A percentile compares a stretch with the other conserved stretches of the same genome.
These are phyloP conservation scores for Mythimna ferrago DNA, from an alignment of 2,888 invertebrate genomes.

Conservation along the genomic window DNA sequence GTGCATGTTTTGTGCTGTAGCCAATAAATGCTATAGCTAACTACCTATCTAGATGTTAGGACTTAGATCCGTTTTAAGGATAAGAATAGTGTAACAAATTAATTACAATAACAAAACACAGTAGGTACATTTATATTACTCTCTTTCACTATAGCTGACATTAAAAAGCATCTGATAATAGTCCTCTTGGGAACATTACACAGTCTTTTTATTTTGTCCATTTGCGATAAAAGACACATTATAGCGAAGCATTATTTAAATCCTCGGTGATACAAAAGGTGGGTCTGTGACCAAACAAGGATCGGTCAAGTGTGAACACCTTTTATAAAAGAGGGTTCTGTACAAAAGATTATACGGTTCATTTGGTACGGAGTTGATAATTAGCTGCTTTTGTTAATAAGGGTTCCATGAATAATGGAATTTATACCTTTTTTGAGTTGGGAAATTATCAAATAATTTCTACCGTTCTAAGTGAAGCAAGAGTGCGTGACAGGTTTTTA, in stretches of 20 bases:
- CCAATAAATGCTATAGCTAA: too few relatives aligned
- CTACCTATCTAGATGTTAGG: too few relatives aligned
- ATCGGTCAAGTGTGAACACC: slow-evolving; percentile 65
- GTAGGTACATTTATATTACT: not conserved
- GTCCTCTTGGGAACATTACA: slow-evolving; percentile 28
- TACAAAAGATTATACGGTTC: slow-evolving; percentile 68
- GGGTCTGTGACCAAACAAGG: slow-evolving; percentile 58
- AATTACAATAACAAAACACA: slow-evolving; percentile 8
- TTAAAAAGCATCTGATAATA: slow-evolving; percentile 43
- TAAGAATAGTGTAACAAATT: not conserved
- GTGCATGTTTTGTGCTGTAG: too few relatives aligned
- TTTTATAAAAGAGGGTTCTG: slow-evolving; percentile 61
- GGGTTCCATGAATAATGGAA: not conserved
- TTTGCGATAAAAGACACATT: slow-evolving; percentile 64
- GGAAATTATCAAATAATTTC: too few relatives aligned
- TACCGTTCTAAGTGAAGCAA: too few relatives aligned
- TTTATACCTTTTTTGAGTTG: too few relatives aligned
- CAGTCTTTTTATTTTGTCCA: slow-evolving; percentile 45
- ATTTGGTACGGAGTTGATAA: slow-evolving; percentile 61
- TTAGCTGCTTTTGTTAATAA: slow-evolving; percentile 43
- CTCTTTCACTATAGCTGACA: slow-evolving; percentile 10
- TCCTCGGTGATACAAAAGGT: slow-evolving; percentile 63
- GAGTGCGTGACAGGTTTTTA: too few relatives aligned
- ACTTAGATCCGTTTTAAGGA: too few relatives aligned
- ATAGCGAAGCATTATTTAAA: slow-evolving; percentile 63